Base-by-base conservation (phyloP, 2,113 vertebrate genomes). In the Hypomesus transpacificus region DNA sequence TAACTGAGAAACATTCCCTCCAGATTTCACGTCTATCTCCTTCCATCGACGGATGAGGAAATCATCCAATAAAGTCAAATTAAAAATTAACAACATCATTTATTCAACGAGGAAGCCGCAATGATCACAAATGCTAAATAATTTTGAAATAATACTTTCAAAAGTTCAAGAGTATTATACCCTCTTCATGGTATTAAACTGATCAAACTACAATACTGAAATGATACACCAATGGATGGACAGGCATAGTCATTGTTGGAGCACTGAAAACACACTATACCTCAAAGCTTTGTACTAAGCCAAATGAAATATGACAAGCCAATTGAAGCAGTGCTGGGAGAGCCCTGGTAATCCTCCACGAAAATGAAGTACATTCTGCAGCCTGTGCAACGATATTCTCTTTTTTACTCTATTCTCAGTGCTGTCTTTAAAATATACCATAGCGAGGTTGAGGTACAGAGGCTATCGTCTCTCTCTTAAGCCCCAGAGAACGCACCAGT, bases 301-400 rank as follows among this genome's bases (percentile, higher is more conserved):
- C 59, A 61, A 24, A 28, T 61, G 59, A 28, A 61, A 61, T 61
- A 61, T 61, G 59, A 61, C 24, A 61, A 24, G 59, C 59, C 59
- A 61, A 18, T 61, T 61, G 59, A 61, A 61, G 26, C 26, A 61
- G 21, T 61, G 59, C 24, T 26, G 59, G 2, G 24, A 61, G 24
- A 28, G 3, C 21, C 13, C 59, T 61, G 24, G 24, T 61, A 61
- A 61, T 61, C 24, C 53, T 56, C 53, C 59, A 61, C 16, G 59
- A 61, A 22, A 28, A 28, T 28, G 22, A 61, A 16, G 22, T 59
- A 59, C 22, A 22, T 14, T 24, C 22, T 16, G 4, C 22, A 24
- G 59, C 13, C 18, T 26, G 13, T 14, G 11, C 20, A 4, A 16
- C 59, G 13, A 16, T 2, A 7, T 24, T 28, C 21, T 22, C 4